Conservation (phyloP, 2,888 invertebrate genomes). For the Eremobia ochroleuca region DNA sequence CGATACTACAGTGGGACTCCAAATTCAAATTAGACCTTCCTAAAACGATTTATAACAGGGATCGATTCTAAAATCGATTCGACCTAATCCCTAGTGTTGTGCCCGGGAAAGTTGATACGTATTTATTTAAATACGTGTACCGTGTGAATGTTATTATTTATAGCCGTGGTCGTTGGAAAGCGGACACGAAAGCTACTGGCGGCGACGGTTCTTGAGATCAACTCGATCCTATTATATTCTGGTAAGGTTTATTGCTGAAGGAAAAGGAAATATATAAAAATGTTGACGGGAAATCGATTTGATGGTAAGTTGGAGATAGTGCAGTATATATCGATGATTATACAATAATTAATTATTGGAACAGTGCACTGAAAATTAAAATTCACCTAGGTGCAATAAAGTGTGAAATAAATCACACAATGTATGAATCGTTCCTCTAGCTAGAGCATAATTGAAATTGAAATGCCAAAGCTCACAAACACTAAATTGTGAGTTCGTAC, state of each 20-base stretch:
- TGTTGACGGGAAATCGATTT: not conserved
- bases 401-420: not conserved
- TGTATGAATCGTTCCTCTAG: not conserved
- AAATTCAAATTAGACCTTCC: constrained; percentile 13
- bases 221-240: constrained; percentile 42
- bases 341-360: not conserved
- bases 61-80: constrained; percentile 46
- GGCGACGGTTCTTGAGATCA: constrained; percentile 40
- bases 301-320: not conserved
- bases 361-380: too few species aligned
- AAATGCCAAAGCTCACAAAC: not conserved
- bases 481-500: not conserved
- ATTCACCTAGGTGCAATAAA: not conserved
- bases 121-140: constrained; percentile 78
- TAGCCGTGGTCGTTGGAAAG: constrained; percentile 79
- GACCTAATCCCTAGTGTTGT: constrained; percentile 39
- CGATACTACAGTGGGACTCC: not conserved
- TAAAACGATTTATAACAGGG: constrained; percentile 2
- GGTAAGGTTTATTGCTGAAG: constrained; percentile 42
- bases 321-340: not conserved
- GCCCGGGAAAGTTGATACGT: constrained; percentile 79
- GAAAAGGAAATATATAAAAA: constrained; percentile 33
- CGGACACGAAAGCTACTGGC: constrained; percentile 70
- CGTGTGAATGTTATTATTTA: constrained; percentile 86
- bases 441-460: not conserved